Evolutionary conservation across 2,888 invertebrate species (phyloP).

Genomic region (Dusona sp.): DNA sequence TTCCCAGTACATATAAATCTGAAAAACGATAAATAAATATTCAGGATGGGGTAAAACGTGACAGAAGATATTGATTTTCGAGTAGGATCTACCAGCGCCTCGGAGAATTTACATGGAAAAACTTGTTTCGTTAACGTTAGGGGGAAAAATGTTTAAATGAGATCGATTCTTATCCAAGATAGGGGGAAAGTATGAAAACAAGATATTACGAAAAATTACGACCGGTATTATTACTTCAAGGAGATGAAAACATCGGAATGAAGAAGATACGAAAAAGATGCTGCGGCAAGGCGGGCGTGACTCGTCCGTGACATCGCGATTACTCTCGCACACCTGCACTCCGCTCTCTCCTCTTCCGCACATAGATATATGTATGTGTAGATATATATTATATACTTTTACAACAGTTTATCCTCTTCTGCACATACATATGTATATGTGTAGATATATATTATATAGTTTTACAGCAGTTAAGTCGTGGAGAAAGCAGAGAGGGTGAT

Average conservation of each 20-base stretch:
- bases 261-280: slow-evolving; percentile 57
- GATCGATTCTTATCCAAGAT: slow-evolving; percentile 54
- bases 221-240: slow-evolving; percentile 56
- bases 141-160: slow-evolving; percentile 8
- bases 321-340: slow-evolving; percentile 83
- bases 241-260: slow-evolving; percentile 66
- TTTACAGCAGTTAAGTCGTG: too few species aligned
- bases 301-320: slow-evolving; percentile 84
- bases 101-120: slow-evolving; percentile 8
- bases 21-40: slow-evolving; percentile 2
- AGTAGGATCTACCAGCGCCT: background rate
- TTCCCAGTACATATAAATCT: background rate
- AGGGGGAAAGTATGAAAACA: slow-evolving; percentile 70
- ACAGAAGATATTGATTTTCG: slow-evolving; percentile 38
- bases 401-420: background rate
- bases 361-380: background rate
- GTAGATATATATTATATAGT: background rate
- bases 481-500: slow-evolving; percentile 1
- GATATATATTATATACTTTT: background rate
- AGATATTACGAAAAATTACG: slow-evolving; percentile 72
- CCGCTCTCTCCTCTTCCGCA: slow-evolving; percentile 39
- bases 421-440: slow-evolving; percentile 10
- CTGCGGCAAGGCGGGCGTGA: slow-evolving; percentile 75
- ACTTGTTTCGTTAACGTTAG: slow-evolving; percentile 11
- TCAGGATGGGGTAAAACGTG: background rate